These are phyloP conservation scores for Cettia cetti DNA, from an alignment of 2,113 vertebrate genomes.

Conservation along the genomic window DNA sequence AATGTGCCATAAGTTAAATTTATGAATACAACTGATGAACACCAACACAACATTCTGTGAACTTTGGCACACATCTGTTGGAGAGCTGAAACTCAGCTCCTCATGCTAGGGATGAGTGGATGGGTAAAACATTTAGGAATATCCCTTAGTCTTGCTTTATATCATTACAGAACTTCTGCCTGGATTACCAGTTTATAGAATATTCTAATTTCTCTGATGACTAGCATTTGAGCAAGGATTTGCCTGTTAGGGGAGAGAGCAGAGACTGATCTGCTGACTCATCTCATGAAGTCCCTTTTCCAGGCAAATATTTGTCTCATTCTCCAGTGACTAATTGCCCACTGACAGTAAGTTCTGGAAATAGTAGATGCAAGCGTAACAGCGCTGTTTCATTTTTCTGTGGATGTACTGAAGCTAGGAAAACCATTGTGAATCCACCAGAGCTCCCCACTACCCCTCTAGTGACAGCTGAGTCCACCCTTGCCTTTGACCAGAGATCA, in stretches of 20 bases:
- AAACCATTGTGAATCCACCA: neutral
- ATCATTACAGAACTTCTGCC: neutral
- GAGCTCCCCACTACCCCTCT: neutral
- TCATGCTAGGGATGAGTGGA: neutral
- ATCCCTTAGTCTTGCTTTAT: conserved; percentile 2
- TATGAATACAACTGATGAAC: neutral
- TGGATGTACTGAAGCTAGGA: neutral
- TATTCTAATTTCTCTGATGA: neutral
- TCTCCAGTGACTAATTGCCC: neutral
- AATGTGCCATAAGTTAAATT: neutral
- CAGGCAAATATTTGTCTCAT: neutral
- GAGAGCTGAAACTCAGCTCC: neutral
- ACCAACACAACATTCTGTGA: neutral
- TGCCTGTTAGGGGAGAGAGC: neutral
- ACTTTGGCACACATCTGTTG: neutral
- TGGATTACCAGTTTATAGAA: neutral
- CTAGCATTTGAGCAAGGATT: conserved; percentile 5
- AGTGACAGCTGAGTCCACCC: neutral
- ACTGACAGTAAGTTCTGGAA: neutral
- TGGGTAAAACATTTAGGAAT: conserved; percentile 4
- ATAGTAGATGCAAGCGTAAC: neutral
- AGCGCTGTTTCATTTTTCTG: neutral
- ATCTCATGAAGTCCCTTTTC: neutral
- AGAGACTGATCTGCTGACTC: neutral
- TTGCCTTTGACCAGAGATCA: neutral